Base-by-base conservation (phyloP, 2,888 invertebrate species). In the Sylvicola cinctus region DNA sequence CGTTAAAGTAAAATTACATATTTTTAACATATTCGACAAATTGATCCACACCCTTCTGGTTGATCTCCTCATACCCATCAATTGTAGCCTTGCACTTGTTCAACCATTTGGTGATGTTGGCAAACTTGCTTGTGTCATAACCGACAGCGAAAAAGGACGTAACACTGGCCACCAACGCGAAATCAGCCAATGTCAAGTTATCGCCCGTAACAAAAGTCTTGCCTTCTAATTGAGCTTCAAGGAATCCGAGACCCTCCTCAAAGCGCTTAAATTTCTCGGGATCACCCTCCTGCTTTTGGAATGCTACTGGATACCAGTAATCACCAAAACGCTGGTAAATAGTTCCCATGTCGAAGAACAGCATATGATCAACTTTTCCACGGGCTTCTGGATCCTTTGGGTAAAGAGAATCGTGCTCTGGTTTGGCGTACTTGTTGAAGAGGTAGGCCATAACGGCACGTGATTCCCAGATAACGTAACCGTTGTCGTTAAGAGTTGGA, bases 401-500 rank as follows among this genome's bases (percentile, higher is more conserved):
- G 46, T 65, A 70, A 28, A 85, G 58, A 0, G 65, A 60, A 47
- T 75, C 77, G 45, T 76, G 70, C 47, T 75, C 77, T 45, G 76
- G 70, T 52, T 79, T 79, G 36, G 73, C 80, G 51, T 85, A 85
- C 48, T 78, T 74, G 56, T 74, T 74, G 23, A 66, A 76, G 49
- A 88, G 63, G 56, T 88, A 88, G 2, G 68, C 63, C 54, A 74
- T 67, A 50, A 87, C 85, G 41, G 83, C 77, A 30, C 84, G 76
- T 32, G 85, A 85, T 60, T 90, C 88, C 69, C 76, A 79, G 38
- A 90, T 54, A 7, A 68, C 57, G 49, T 84, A 74, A 1, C 80
- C 85, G 46, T 79, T 73, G 58, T 88, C 88, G 40, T 77, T 73
- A 36, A 88, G 54, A 0, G 83, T 83, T 7, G 88, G 88, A 39